Evolutionary conservation across 2,113 vertebrate species (phyloP).

Genomic region (Rhynchomys soricoides): DNA sequence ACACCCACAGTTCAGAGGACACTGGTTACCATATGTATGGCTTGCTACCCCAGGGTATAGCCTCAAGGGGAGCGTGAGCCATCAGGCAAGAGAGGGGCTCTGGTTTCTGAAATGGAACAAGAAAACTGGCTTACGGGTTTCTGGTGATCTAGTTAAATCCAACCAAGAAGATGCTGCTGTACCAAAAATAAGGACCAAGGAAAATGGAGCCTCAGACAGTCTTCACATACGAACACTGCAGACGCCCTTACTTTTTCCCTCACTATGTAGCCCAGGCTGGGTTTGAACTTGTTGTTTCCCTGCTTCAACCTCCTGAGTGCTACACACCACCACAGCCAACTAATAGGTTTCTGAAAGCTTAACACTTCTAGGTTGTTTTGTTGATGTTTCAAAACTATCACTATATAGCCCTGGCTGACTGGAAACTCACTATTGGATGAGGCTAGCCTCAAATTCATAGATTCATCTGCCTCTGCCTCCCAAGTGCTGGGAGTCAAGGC

Average conservation of each 20-base stretch:
- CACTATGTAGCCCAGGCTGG: neutral
- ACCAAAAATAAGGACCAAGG: neutral
- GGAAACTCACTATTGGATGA: neutral
- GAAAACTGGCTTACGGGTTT: neutral
- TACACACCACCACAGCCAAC: too few relatives aligned
- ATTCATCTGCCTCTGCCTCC: neutral
- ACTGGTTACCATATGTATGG: accelerated
- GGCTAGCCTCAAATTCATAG: neutral
- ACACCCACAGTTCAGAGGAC: neutral
- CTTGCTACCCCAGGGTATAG: accelerated
- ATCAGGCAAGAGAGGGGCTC: neutral
- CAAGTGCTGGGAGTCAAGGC: neutral
- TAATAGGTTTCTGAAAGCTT: neutral
- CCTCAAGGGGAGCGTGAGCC: neutral
- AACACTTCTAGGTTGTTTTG: neutral
- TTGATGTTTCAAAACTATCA: neutral
- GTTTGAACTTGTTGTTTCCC: neutral
- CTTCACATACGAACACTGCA: neutral
- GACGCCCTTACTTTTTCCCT: neutral
- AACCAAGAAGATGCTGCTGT: neutral
- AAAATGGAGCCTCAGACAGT: neutral
- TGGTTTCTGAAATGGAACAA: neutral
- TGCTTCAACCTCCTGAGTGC: neutral
- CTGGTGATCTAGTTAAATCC: neutral
- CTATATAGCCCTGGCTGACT: neutral